phyloP scores from a whole-genome alignment of 2,888 invertebrate species.

The Himalopsyche anomala region DNA sequence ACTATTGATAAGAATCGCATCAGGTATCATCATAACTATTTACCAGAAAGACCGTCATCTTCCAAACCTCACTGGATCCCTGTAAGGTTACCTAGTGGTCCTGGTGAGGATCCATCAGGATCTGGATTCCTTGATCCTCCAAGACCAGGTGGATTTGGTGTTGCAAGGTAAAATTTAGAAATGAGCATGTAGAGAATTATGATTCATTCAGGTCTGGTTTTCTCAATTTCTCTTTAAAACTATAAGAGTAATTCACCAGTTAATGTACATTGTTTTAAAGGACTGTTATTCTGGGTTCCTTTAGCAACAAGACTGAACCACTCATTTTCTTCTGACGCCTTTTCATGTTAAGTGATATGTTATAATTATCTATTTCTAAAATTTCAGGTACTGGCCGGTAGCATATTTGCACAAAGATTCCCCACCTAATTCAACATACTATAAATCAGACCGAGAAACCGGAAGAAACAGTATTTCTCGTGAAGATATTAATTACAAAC shows the following conservation, averaged over 20 bases:
- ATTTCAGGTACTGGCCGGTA: slow-evolving; percentile 84
- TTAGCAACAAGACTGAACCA: no score
- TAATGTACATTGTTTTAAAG: not conserved
- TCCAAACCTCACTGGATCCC: slow-evolving; percentile 72
- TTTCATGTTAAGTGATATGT: not conserved
- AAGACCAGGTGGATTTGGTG: slow-evolving; percentile 73
- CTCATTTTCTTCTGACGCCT: not conserved
- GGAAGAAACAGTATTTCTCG: slow-evolving; percentile 54
- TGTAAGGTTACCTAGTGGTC: slow-evolving; percentile 67
- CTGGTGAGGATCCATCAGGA: slow-evolving; percentile 66
- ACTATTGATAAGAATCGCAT: slow-evolving; percentile 72
- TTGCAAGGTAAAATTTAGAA: slow-evolving; percentile 70
- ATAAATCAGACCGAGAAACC: slow-evolving; percentile 68
- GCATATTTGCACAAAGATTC: slow-evolving; percentile 88
- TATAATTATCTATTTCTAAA: slow-evolving; percentile 44
- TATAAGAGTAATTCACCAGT: not conserved
- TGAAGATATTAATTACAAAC: slow-evolving; percentile 38
- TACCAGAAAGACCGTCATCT: slow-evolving; percentile 70
- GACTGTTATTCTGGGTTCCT: no score
- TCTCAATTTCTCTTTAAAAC: not conserved
- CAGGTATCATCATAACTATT: slow-evolving; percentile 71
- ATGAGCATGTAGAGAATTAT: not conserved
- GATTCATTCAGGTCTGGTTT: not conserved
- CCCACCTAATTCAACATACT: slow-evolving; percentile 84
- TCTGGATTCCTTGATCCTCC: slow-evolving; percentile 73